phyloP scores from a whole-genome alignment of 2,888 invertebrate genomes.

The Lasius platythorax region DNA sequence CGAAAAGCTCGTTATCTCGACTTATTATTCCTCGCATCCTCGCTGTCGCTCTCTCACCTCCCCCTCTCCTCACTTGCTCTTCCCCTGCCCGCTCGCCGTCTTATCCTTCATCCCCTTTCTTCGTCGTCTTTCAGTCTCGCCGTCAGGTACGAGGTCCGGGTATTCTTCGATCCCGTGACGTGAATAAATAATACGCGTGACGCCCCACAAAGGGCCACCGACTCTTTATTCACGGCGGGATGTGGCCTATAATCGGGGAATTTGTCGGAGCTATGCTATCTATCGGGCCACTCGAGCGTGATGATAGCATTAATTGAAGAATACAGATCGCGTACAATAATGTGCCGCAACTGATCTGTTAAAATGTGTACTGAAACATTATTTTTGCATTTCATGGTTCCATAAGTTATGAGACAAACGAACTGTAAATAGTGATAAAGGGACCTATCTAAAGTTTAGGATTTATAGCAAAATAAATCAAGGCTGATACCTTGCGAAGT shows the following conservation, averaged over 20 bases:
- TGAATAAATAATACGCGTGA: constrained; percentile 78
- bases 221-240: constrained; percentile 51
- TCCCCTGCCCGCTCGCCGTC: constrained; percentile 25
- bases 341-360: neutral
- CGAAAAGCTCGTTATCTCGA: constrained; percentile 81
- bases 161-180: constrained; percentile 77
- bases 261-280: constrained; percentile 63
- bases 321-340: constrained; percentile 23
- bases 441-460: constrained; percentile 6
- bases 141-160: constrained; percentile 65
- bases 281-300: constrained; percentile 56
- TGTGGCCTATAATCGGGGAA: constrained; percentile 62
- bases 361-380: neutral
- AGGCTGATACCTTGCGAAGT: neutral
- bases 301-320: constrained; percentile 58
- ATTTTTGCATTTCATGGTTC: neutral
- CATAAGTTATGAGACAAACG: constrained; percentile 26
- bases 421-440: constrained; percentile 43
- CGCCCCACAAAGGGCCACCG: constrained; percentile 67
- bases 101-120: constrained; percentile 60
- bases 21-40: constrained; percentile 76
- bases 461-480: constrained; percentile 31
- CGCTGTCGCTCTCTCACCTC: constrained; percentile 60
- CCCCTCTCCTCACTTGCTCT: constrained; percentile 25
- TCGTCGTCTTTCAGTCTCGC: constrained; percentile 69